Evolutionary conservation across 1,140 invertebrate species (phyloP), one percentile per base, ranked within the genome.

Genomic region (Drosophila ohnishii): DNA sequence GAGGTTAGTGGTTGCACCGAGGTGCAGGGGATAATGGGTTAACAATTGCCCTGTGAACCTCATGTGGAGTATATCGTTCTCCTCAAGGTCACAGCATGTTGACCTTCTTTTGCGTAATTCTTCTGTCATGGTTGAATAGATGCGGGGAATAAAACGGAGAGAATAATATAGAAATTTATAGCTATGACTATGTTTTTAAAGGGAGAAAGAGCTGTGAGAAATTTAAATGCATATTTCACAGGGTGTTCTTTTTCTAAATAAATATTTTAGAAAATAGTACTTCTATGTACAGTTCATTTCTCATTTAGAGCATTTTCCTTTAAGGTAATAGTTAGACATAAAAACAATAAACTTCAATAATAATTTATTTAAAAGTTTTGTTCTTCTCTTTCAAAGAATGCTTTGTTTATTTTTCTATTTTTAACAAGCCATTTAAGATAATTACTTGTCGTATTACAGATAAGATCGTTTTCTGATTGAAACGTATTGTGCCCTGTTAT

Each of bases 21-120:
- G 10, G 42, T 39, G 11, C 6, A 16, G 10, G 30, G 28, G 6
- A 51, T 34, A 51, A 34, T 64, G 62, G 34, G 19, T 5, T 39
- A 45, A 28, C 78, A 42, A 44, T 66, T 63, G 63, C 48, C 64
- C 66, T 67, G 53, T 61, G 65, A 76, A 80, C 65, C 80, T 53
- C 53, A 50, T 34, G 57, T 73, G 47, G 51, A 16, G 28, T 60
- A 22, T 51, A 50, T 34, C 44, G 32, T 14, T 7, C 39, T 44
- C 22, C 59, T 65, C 82, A 85, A 85, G 82, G 81, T 85, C 78
- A 87, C 32, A 59, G 39, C 48, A 40, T 19, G 57, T 28, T 85
- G 67, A 84, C 80, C 81, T 80, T 84, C 75, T 32, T 25, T 66
- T 40, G 34, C 35, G 55, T 34, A 65, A 42, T 42, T 35, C n/a